These are phyloP conservation scores for Leucophenga montana DNA, from an alignment of 2,888 invertebrate genomes.

Conservation along the genomic window DNA sequence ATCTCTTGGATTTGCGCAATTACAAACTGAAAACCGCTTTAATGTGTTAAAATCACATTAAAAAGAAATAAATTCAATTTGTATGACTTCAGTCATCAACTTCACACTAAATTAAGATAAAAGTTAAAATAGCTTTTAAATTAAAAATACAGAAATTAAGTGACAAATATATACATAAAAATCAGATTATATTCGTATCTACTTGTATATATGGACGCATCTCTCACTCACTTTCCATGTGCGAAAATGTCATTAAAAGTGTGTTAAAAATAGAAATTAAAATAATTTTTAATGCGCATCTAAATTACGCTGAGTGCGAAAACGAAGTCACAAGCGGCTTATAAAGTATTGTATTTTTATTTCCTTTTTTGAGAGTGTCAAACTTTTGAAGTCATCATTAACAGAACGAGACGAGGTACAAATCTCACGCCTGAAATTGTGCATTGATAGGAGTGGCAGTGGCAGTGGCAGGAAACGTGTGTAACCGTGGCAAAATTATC, in stretches of 20 bases:
- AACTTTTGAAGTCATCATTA: constrained; percentile 15
- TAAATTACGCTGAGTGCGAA: constrained; percentile 14
- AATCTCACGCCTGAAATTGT: too few relatives aligned
- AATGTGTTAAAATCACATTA: too few relatives aligned
- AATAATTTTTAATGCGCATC: constrained; percentile 27
- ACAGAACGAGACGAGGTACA: neutral
- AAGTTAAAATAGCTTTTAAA: constrained; percentile 17
- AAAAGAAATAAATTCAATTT: too few relatives aligned
- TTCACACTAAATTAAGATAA: constrained; percentile 2
- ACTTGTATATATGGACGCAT: too few relatives aligned
- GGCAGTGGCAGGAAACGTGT: neutral
- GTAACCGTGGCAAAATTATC: neutral
- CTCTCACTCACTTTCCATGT: too few relatives aligned
- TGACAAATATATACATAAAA: neutral
- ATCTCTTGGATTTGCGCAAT: too few relatives aligned
- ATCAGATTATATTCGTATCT: too few relatives aligned
- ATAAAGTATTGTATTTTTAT: constrained; percentile 10
- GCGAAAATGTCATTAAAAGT: constrained; percentile 23
- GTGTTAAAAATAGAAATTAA: constrained; percentile 21
- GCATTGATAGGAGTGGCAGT: neutral
- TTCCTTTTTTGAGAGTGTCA: neutral
- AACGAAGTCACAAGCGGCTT: constrained; percentile 17
- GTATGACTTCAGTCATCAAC: too few relatives aligned
- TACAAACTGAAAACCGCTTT: too few relatives aligned
- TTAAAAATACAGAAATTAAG: constrained; percentile 19